phyloP scores from a whole-genome alignment of 92 coral and sea anemone genomes.

The Paragorgia papillata region DNA sequence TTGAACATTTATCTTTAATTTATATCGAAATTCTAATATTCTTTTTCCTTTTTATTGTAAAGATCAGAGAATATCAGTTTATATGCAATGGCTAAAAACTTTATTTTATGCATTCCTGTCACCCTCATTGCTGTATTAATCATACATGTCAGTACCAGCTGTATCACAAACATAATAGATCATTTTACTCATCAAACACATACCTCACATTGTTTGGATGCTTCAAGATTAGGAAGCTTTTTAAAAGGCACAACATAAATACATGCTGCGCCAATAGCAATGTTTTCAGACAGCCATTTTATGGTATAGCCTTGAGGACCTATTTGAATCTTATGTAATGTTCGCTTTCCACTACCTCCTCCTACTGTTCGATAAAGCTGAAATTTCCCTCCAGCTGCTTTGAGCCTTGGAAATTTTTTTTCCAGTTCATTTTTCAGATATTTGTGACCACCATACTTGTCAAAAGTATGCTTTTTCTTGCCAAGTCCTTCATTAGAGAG shows the following conservation, averaged over 20 bases:
- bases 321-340: slow-evolving; percentile 44
- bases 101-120: no score
- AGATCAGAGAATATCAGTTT: no score
- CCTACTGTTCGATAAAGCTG: slow-evolving; percentile 33
- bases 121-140: no score
- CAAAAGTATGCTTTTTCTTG: slow-evolving; percentile 37
- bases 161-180: background rate
- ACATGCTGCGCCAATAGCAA: slow-evolving; percentile 13
- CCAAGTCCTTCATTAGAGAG: slow-evolving; percentile 45
- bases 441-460: slow-evolving; percentile 46
- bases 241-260: slow-evolving; percentile 41
- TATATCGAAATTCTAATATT: no score
- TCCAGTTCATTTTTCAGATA: slow-evolving; percentile 39
- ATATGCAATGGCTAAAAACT: no score
- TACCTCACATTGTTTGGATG: no score
- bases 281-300: slow-evolving; percentile 29
- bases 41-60: no score
- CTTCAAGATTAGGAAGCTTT: slow-evolving; percentile 18
- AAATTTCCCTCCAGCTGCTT: slow-evolving; percentile 45
- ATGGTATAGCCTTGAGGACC: slow-evolving; percentile 47
- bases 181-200: no score
- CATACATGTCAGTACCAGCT: background rate
- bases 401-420: slow-evolving; percentile 39
- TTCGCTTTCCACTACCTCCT: slow-evolving; percentile 45
- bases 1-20: no score